Evolutionary conservation across 2,888 invertebrate genomes (phyloP).

Genomic region (Acleris laterana): DNA sequence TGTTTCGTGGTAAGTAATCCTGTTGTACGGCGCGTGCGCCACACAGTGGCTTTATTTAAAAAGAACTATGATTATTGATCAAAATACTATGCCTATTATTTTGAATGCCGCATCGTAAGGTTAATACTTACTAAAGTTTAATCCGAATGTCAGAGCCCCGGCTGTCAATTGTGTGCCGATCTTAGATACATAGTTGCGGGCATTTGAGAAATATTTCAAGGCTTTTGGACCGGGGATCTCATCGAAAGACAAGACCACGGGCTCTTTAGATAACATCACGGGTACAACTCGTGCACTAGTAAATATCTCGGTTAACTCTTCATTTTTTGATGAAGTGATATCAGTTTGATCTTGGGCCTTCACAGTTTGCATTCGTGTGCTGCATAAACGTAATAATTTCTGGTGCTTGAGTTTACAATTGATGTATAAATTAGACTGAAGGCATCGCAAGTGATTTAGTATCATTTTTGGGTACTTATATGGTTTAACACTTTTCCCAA

Average conservation of each 20-base stretch:
- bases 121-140: slow-evolving; percentile 75
- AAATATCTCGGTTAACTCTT: slow-evolving; percentile 54
- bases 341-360: slow-evolving; percentile 44
- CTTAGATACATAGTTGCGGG: slow-evolving; percentile 85
- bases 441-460: slow-evolving; percentile 53
- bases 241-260: slow-evolving; percentile 80
- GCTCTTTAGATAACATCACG: slow-evolving; percentile 64
- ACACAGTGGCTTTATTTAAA: no score
- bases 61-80: no score
- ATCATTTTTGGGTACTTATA: slow-evolving; percentile 49
- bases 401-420: slow-evolving; percentile 45
- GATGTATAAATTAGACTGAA: slow-evolving; percentile 45
- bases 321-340: slow-evolving; percentile 37
- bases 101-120: no score
- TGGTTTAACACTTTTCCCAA: slow-evolving; percentile 19
- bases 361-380: slow-evolving; percentile 46
- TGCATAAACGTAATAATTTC: slow-evolving; percentile 46
- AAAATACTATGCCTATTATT: no score
- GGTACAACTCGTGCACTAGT: slow-evolving; percentile 60
- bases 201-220: slow-evolving; percentile 82
- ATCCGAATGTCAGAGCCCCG: slow-evolving; percentile 74
- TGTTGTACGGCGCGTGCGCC: no score
- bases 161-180: slow-evolving; percentile 86
- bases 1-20: no score
- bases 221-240: slow-evolving; percentile 86